Evolutionary conservation across 2,113 vertebrate species (phyloP).

Genomic region (Epinephelus lanceolatus): DNA sequence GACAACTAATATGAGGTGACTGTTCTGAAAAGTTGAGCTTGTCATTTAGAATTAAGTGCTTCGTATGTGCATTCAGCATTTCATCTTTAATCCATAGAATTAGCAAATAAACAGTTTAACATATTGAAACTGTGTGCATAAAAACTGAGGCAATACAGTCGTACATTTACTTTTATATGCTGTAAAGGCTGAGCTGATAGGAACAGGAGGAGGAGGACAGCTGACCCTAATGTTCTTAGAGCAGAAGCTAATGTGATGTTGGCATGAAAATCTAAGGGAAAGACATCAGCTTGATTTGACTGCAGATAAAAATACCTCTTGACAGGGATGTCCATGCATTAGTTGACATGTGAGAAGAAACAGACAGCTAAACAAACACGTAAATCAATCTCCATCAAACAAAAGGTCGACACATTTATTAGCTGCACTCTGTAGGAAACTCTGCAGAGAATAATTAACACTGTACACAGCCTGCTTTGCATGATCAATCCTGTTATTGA

Average conservation of each 20-base stretch:
- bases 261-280: conserved; percentile 48
- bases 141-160: background rate
- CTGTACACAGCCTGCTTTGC: background rate
- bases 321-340: conserved; percentile 40
- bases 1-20: background rate
- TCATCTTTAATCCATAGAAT: background rate
- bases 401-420: background rate
- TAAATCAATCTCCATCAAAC: conserved; percentile 3
- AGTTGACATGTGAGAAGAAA: conserved; percentile 12
- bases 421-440: background rate
- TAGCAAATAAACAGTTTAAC: too few relatives aligned
- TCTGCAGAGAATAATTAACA: background rate
- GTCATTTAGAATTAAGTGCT: background rate
- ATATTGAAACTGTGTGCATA: too few relatives aligned
- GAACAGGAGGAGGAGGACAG: background rate
- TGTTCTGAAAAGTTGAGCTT: background rate
- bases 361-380: conserved; percentile 41
- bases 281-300: conserved; percentile 27
- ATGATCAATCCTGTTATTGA: background rate
- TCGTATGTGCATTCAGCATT: background rate
- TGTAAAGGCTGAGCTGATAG: background rate
- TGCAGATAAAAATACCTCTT: conserved; percentile 36
- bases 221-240: conserved; percentile 9
- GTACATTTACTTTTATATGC: background rate
- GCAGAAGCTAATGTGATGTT: conserved; percentile 20